Conservation (phyloP, 2,797 vertebrate species). For the Chloroceryle amazona region DNA sequence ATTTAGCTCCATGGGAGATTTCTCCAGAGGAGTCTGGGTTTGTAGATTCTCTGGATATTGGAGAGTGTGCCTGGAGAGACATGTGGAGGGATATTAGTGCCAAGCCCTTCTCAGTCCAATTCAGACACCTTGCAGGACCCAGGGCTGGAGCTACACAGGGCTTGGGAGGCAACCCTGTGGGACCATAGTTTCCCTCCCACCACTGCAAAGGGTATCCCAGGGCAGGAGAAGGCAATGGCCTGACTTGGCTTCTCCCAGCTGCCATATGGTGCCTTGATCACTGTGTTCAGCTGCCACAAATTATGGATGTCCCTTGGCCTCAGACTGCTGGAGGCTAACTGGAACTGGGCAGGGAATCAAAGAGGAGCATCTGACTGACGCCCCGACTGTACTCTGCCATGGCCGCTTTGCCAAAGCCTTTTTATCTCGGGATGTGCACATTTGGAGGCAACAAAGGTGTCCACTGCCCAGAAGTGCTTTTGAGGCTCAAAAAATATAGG, state of each 20-base stretch:
- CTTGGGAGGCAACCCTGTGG: not conserved
- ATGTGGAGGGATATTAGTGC: not conserved
- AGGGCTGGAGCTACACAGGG: not conserved
- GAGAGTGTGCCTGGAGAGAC: not conserved
- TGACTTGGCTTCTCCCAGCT: slow-evolving; percentile 26
- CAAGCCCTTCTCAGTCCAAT: not conserved
- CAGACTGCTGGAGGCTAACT: slow-evolving; percentile 27
- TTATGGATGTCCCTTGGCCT: not conserved
- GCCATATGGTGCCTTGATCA: slow-evolving; percentile 9
- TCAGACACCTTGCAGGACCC: not conserved
- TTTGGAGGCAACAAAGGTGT: not conserved
- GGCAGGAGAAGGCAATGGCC: not conserved
- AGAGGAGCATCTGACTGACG: accelerated
- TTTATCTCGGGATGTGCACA: not conserved
- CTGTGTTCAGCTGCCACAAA: slow-evolving; percentile 51
- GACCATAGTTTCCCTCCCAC: not conserved
- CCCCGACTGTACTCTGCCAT: accelerated
- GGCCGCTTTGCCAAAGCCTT: not conserved
- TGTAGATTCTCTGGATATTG: not conserved
- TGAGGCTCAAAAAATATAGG: not conserved
- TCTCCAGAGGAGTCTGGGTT: accelerated
- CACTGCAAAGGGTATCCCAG: slow-evolving; percentile 11
- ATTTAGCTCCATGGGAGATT: not conserved
- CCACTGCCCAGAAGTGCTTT: not conserved
- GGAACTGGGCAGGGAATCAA: slow-evolving; percentile 42